Base-by-base conservation (phyloP, 2,888 invertebrate species). In the Rapana venosa region DNA sequence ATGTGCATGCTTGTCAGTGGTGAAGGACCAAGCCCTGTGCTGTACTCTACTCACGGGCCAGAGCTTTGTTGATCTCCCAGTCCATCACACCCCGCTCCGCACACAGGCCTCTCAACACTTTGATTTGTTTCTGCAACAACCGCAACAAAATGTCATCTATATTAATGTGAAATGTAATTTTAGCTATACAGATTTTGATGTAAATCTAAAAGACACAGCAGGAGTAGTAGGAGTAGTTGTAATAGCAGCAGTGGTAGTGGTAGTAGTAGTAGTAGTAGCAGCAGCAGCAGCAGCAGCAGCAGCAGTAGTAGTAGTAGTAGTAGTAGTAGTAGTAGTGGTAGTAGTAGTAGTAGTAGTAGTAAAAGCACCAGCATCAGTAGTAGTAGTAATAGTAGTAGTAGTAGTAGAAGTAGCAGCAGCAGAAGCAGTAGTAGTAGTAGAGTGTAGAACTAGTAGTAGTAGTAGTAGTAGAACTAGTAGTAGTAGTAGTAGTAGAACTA, bases 121-220 rank as follows among this genome's bases (percentile, higher is more conserved):
- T 89, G 8, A 90, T 30, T 83, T 91, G 91, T 74, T 88, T 89
- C 91, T 91, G 90, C 36, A 87, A 87, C 15, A 88, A n/a, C 58
- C 36, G 15, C 15, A 35, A 79, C 20, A 26, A 22, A 74, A n/a
- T 8, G 8, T 2, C 47, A 47, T 47, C 47, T 47, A 47, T 47
- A 47, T 47, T 47, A 8, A 5, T 47, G 8, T 5, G 47, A 47
- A 47, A 47, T 47, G 8, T 47, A 8, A 47, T 47, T 47, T 47
- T 47, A 47, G 4, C 47, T 47, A 47, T 47, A 47, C 47, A 2
- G 30, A 32, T n/a, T 17, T 15, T 32, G 35, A 15, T 79, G 2
- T 32, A n/a, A 79, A 1, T 79, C 35, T 85, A 32, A n/a, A n/a
- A 26, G 32, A 32, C 47, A 47, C 47, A 47, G 47, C 47, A 47